Percentiles rank a stretch among this genome's conserved stretches.
These are phyloP conservation scores for Herpailurus yagouaroundi DNA, from an alignment of 2,113 vertebrate species.

Conservation along the genomic window DNA sequence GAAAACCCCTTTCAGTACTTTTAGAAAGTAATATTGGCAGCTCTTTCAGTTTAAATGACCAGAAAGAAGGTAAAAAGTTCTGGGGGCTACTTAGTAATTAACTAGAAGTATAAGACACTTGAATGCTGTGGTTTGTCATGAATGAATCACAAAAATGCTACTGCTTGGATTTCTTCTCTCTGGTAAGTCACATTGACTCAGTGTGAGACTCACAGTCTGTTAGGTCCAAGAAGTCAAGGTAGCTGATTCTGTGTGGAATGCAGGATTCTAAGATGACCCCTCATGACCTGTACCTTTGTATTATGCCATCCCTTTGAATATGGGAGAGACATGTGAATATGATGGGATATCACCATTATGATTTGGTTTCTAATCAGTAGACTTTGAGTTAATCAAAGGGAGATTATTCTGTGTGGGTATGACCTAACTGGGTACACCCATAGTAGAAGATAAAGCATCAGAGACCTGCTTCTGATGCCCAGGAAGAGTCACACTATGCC, in stretches of 20 bases:
- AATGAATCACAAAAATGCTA: neutral
- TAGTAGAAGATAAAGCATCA: neutral
- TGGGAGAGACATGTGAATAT: neutral
- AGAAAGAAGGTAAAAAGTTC: neutral
- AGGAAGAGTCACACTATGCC: neutral
- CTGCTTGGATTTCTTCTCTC: neutral
- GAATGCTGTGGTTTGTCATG: neutral
- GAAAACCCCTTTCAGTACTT: neutral
- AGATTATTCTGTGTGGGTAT: neutral
- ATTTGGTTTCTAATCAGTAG: conserved; percentile 1
- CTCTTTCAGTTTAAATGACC: neutral
- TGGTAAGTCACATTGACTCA: neutral
- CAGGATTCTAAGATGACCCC: neutral
- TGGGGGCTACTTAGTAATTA: neutral
- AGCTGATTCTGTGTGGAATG: neutral
- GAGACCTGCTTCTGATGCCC: neutral
- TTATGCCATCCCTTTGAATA: neutral
- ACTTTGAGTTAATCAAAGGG: neutral
- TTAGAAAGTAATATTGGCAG: neutral
- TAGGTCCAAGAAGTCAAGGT: neutral
- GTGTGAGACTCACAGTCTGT: neutral
- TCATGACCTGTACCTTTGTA: neutral
- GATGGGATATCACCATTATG: neutral
- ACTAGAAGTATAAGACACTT: neutral
- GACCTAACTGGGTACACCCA: neutral